Evolutionary conservation across 23 tunicate species (phyloP), one percentile per base, ranked within the genome.

Genomic region (Trididemnum miniatum): DNA sequence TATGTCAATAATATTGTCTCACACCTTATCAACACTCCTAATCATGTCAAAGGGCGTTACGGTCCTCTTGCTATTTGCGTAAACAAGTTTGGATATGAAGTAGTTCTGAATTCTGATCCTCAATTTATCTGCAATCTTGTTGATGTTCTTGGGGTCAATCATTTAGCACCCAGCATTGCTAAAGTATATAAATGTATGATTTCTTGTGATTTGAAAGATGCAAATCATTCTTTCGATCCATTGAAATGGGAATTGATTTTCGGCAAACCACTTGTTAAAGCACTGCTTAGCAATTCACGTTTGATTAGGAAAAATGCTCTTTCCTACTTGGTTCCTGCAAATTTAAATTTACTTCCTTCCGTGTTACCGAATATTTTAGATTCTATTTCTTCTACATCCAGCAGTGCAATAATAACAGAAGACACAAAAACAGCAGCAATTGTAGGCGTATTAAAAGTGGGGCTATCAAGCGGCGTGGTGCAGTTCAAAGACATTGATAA

Each of bases 21-120:
- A 34, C 79, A 90, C 0, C 66, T 90, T n/a, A 26, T 75, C 5
- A 2, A 62, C 31, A 50, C 88, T n/a, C 54, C 96, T 72, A 31
- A 67, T 20, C 60, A 52, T 22, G 82, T 90, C 35, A 90, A 90
- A 65, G 89, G 96, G 75, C 85, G 80, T 52, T 90, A 90, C 44
- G 78, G 77, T 27, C 67, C 80, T 20, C 69, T 90, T 20, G 3
- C 82, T 18, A 28, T 80, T 23, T 57, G 87, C 26, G 49, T 90
- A 29, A 31, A 73, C 23, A 69, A 71, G 34, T 18, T 72, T 26
- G 86, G 89, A 20, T 79, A 35, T 26, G 37, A 76, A 12, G 18
- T 30, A 15, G 31, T 90, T 34, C 37, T 84, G 1, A 9, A 64
- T 2, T 62, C 33, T 24, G 30, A 83, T 51, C 82, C 92, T 1